phyloP scores from a whole-genome alignment of 2,113 vertebrate genomes.

The Lonchura striata region DNA sequence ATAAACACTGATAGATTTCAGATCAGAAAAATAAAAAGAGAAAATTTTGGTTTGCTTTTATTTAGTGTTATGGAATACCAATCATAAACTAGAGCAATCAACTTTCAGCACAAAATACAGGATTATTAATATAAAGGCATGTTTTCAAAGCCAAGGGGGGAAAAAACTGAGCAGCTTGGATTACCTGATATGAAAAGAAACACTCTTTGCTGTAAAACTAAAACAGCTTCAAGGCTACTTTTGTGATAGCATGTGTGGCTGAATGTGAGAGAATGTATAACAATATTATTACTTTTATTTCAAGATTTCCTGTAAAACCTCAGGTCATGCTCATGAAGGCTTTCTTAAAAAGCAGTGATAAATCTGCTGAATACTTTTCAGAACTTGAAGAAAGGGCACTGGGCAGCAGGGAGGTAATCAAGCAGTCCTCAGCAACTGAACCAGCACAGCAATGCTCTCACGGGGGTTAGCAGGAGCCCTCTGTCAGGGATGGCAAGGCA shows the following conservation, averaged over 20 bases:
- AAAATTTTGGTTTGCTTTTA: neutral
- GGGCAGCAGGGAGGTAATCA: neutral
- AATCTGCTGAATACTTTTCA: slow-evolving; percentile 35
- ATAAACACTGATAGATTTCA: slow-evolving; percentile 42
- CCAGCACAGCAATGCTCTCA: neutral
- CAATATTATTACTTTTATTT: slow-evolving; percentile 64
- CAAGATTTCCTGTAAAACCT: slow-evolving; percentile 52
- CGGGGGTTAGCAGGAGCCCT: neutral
- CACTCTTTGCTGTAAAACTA: slow-evolving; percentile 49
- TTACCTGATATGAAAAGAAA: slow-evolving; percentile 58
- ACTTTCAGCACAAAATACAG: slow-evolving; percentile 5
- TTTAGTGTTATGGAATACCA: slow-evolving; percentile 36
- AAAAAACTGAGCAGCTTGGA: slow-evolving; percentile 2
- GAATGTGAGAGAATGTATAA: slow-evolving; percentile 60
- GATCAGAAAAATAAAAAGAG: neutral
- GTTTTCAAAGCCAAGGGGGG: slow-evolving; percentile 37
- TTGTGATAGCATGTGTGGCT: slow-evolving; percentile 48
- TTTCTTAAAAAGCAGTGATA: slow-evolving; percentile 47
- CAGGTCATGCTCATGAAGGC: slow-evolving; percentile 39
- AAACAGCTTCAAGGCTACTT: slow-evolving; percentile 63
- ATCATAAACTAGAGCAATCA: slow-evolving; percentile 49
- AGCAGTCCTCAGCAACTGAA: neutral
- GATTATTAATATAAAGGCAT: slow-evolving; percentile 55
- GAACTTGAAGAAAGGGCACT: neutral
- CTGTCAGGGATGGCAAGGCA: neutral